Base-by-base conservation (phyloP, 2,888 invertebrate genomes). In the Eupithecia tripunctaria region DNA sequence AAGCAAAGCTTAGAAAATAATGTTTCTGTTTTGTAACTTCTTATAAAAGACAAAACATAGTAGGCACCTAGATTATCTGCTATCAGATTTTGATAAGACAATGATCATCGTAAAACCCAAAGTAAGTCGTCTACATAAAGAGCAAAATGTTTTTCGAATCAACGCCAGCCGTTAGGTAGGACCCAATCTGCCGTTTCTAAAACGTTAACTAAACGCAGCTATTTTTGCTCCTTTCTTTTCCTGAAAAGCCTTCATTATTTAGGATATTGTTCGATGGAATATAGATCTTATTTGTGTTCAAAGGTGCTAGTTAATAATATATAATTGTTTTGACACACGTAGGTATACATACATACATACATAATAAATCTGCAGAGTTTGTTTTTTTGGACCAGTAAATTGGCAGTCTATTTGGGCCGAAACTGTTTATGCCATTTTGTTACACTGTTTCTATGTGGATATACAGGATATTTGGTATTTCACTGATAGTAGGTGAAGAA, bases 161-260 rank as follows among this genome's bases (percentile, higher is more conserved):
- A 59, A 59, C 27, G 59, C 15, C 27, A 59, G 25, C 59, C 14
- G 27, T 59, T 15, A 27, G 59, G n/a, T n/a, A n/a, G n/a, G n/a
- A 59, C 27, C 27, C 25, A 59, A 59, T 59, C 27, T 59, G 59
- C 59, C 59, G 21, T 51, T 51, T 51, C 59, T 27, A 27, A 59
- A 59, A 5, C 25, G 14, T 27, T 59, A 27, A 15, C 59, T 59
- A 27, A 59, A 59, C 27, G 27, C 15, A 27, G 59, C 0, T 43
- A 43, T 43, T 59, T 15, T 15, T 15, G 14, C n/a, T 43, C 7
- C 15, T 15, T 27, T 10, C 27, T 25, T 59, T 27, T 27, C 59
- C 15, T 27, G 59, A 59, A 59, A 38, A 25, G 14, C 27, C 15
- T 59, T 59, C 12, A 10, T 56, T 3, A 14, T 25, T 59, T 27